Conservation (phyloP, 2,888 invertebrate species). For the Philereme transversata region DNA sequence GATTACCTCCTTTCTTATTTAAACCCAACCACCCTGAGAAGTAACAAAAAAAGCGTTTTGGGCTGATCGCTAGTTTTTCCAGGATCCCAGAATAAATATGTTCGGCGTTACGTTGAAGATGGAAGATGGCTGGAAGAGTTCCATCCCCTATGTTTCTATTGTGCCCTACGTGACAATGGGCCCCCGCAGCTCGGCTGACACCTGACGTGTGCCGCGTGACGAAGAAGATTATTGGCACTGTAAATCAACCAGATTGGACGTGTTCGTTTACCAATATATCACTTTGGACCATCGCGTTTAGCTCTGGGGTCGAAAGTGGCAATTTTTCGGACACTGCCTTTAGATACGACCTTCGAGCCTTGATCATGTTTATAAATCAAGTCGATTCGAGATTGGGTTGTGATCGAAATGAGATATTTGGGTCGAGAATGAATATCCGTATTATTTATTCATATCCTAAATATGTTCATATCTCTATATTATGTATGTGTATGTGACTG, state of each 20-base stretch:
- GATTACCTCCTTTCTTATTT: too few relatives aligned
- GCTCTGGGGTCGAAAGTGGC: constrained; percentile 23
- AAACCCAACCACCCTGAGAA: too few relatives aligned
- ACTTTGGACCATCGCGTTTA: constrained; percentile 37
- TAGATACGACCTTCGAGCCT: constrained; percentile 23
- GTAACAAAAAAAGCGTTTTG: too few relatives aligned
- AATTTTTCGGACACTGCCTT: constrained; percentile 51
- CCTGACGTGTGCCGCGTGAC: constrained; percentile 68
- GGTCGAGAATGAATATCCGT: too few relatives aligned
- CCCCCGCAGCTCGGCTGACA: constrained; percentile 53
- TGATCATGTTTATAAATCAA: constrained; percentile 25
- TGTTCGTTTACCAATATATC: constrained; percentile 67
- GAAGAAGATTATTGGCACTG: constrained; percentile 70
- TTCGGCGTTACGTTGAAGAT: too few relatives aligned
- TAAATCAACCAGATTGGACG: constrained; percentile 77
- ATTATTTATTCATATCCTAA: too few relatives aligned
- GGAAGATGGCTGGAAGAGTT: background rate
- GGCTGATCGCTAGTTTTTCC: too few relatives aligned
- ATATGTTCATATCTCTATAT: too few relatives aligned
- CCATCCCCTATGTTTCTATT: constrained; percentile 44
- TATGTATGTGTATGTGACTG: too few relatives aligned
- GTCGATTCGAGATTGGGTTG: background rate
- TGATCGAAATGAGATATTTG: too few relatives aligned
- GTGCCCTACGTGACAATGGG: constrained; percentile 57
- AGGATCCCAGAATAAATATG: background rate